Base-by-base conservation (phyloP, 2,797 vertebrate species). In the Microctenopoma stevenorrisi region DNA sequence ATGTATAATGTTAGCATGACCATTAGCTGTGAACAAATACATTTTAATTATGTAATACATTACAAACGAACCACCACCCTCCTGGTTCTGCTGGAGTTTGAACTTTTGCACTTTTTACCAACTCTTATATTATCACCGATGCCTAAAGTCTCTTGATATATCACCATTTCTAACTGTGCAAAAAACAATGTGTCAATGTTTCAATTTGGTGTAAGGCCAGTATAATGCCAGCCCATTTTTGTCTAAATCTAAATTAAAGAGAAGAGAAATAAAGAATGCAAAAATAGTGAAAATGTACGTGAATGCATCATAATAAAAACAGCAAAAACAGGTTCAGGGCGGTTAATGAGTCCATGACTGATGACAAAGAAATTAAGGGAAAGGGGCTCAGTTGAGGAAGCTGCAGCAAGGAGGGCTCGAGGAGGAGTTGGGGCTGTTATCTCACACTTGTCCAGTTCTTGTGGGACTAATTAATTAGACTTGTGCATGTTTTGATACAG, bases 401-500 rank as follows among this genome's bases (percentile, higher is more conserved):
- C 47, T 52, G n/a, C n/a, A 30, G 6, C 22, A 16, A 33, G 30
- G 30, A 33, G 71, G 48, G 51, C 42, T 46, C 12, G 28, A 68
- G 57, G 47, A 46, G 51, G 58, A 66, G 71, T 55, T 42, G 13
- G 28, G 52, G 56, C 60, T 77, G 48, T 76, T 72, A 64, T 70
- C 68, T 69, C 48, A 64, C 64, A 83, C 72, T 81, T 68, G 42
- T 68, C 53, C 51, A 18, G 68, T 49, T 79, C 88, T 86, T 52
- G 4, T 42, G 79, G 80, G 87, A 79, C 79, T 82, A 85, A 85
- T 89, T 89, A 86, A 89, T 88, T 76, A 82, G 75, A 77, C 52
- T 42, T 67, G 11, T 74, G 66, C 68, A 69, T 77, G 81, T 87
- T 86, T 65, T 74, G 67, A 57, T 53, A 52, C 52, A 15, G 54